A percentile compares a stretch with the other conserved stretches of the same genome.
Conservation (phyloP, 2,797 vertebrate genomes). For the Coccyzus lansbergi region DNA sequence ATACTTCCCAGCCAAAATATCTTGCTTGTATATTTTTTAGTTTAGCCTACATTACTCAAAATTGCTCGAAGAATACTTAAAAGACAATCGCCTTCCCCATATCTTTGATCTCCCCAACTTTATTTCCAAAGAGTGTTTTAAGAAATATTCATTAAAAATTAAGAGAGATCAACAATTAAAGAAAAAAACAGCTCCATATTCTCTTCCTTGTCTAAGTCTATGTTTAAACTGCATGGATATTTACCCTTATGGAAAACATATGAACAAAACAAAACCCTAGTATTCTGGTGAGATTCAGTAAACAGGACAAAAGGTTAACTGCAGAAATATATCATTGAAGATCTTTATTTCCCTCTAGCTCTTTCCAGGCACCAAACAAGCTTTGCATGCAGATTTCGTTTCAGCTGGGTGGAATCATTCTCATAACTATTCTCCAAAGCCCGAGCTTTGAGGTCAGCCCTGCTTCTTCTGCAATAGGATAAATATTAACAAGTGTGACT, state of each 20-base stretch:
- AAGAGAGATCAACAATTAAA: slow-evolving; percentile 17
- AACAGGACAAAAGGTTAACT: slow-evolving; percentile 59
- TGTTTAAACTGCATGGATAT: slow-evolving; percentile 61
- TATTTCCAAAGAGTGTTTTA: neutral
- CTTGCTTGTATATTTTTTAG: slow-evolving; percentile 63
- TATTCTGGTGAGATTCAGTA: slow-evolving; percentile 63
- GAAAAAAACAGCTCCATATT: slow-evolving; percentile 12
- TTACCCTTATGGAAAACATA: slow-evolving; percentile 68
- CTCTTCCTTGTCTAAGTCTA: slow-evolving; percentile 53
- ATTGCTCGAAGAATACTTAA: slow-evolving; percentile 63
- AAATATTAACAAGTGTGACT: slow-evolving; percentile 75
- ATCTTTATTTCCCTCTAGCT: slow-evolving; percentile 68
- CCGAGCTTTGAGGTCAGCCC: slow-evolving; percentile 50
- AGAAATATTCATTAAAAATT: neutral
- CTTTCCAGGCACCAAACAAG: slow-evolving; percentile 50
- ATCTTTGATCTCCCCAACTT: slow-evolving; percentile 48
- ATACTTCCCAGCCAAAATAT: slow-evolving; percentile 67
- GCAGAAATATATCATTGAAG: slow-evolving; percentile 65
- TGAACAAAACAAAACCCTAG: slow-evolving; percentile 59
- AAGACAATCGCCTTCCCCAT: neutral
- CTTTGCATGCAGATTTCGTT: slow-evolving; percentile 68
- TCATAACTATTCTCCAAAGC: slow-evolving; percentile 62
- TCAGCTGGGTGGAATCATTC: slow-evolving; percentile 56
- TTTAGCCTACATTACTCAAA: slow-evolving; percentile 61
- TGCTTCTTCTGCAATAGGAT: slow-evolving; percentile 43